Evolutionary conservation across 2,797 vertebrate species (phyloP), one percentile per base, ranked within the genome.

Genomic region (Parauchenoglanis ngamensis): DNA sequence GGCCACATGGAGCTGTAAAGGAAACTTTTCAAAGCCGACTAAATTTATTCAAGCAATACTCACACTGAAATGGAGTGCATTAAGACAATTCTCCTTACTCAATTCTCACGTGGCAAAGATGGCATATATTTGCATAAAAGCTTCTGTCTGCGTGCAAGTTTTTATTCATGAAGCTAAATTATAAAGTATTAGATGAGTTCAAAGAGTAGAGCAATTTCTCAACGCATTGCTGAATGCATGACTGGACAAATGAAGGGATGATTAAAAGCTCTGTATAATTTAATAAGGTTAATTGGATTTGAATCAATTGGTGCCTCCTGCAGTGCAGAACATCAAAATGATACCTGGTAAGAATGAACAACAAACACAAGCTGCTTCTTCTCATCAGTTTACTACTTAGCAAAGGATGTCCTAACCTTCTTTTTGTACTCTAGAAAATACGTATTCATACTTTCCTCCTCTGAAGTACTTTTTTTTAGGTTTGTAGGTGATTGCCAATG

Each of bases 41-140:
- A 13, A 46, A 40, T 52, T 57, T 31, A 59, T 63, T 77, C 81
- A 40, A 57, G 31, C 49, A 56, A 28, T 65, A 25, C 57, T 28
- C 63, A 54, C 54, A 49, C 8, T 77, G 56, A 85, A 52, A 49
- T 25, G 11, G 7, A 19, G 46, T 17, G 35, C 80, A n/a, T 76
- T 87, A 57, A 40, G 59, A 46, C 49, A 77, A 63, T 73, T 80
- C 73, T 44, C 56, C n/a, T 83, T 78, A 83, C 40, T 77, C 63
- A 65, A 28, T 44, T n/a, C 46, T 79, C 28, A 54, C 67, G 31
- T 65, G 54, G 61, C 63, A 73, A 81, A 87, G 85, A 65, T 23
- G 46, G 5, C 3, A 31, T 46, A 77, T 7, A 85, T 89, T 89
- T 87, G 79, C 88, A 87, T 87, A 87, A 89, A 87, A 89, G 44